Evolutionary conservation across 1,140 invertebrate genomes (phyloP), one percentile per base, ranked within the genome.

Genomic region (Lucilia sericata): DNA sequence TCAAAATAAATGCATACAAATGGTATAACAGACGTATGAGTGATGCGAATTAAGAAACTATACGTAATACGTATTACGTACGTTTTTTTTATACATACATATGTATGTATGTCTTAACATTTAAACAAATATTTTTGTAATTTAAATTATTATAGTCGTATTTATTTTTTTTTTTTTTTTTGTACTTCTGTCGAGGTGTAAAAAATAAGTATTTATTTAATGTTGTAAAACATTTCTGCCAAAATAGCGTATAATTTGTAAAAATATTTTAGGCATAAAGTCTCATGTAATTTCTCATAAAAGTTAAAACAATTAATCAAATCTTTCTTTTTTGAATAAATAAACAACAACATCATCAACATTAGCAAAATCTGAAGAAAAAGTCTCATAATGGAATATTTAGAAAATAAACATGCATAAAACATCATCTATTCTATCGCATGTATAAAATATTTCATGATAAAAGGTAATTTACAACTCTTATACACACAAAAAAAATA

Each of bases 221-320:
- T 80, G 76, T 49, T 80, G 76, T 49, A 25, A n/a, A 80, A 80
- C 76, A 80, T 80, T 80, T 80, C 17, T 19, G 42, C 42, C 47
- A 80, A 80, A 49, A 80, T 80, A 19, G 42, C 76, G 76, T 80
- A 30, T 80, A 80, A 80, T 80, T 80, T 80, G 76, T 80, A 51
- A 80, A 80, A 80, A 25, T 42, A 36, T 51, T 80, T 51, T 49
- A 19, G 42, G 76, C 76, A 42, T 80, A 80, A 80, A 80, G 42
- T 80, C 76, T 80, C n/a, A 49, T 21, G 76, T 80, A 80, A 80
- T 80, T 80, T 42, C 76, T 80, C 76, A 80, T 80, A 80, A 80
- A 80, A 80, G 76, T 49, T 49, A 80, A 25, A 80, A 49, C 76
- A 49, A 80, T 80, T 80, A 80, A 80, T 80, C 76, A 80, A 49